A percentile compares a stretch with the other conserved stretches of the same genome.
Conservation (phyloP, 2,113 vertebrate genomes). For the Tauraco erythrolophus region DNA sequence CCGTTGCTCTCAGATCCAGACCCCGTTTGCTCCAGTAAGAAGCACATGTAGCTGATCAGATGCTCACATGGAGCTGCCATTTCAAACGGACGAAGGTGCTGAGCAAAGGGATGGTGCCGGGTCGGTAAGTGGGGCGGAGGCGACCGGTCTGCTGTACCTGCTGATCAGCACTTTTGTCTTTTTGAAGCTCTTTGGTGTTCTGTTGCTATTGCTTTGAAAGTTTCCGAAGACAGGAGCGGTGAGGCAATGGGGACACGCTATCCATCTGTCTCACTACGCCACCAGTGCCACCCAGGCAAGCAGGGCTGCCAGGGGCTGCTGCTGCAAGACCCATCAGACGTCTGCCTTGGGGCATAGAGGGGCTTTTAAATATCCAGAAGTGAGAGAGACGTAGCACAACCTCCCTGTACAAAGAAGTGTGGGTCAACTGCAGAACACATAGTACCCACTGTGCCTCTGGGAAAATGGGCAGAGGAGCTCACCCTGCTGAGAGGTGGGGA, state of each 20-base stretch:
- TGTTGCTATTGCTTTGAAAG: neutral
- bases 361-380: neutral
- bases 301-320: neutral
- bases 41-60: neutral
- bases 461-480: neutral
- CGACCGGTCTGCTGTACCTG: neutral
- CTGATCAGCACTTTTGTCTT: neutral
- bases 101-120: neutral
- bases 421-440: neutral
- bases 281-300: too few species aligned
- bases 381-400: neutral
- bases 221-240: too few species aligned
- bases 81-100: neutral
- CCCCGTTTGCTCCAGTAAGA: neutral
- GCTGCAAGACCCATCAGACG: accelerated
- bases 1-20: neutral
- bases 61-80: neutral
- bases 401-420: accelerated
- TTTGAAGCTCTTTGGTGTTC: neutral
- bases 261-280: accelerated
- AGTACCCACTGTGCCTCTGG: neutral
- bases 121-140: neutral
- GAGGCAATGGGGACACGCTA: neutral
- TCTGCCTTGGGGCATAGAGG: neutral
- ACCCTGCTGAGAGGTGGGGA: neutral